Evolutionary conservation across 2,113 vertebrate genomes (phyloP).

Genomic region (Lates calcarifer): DNA sequence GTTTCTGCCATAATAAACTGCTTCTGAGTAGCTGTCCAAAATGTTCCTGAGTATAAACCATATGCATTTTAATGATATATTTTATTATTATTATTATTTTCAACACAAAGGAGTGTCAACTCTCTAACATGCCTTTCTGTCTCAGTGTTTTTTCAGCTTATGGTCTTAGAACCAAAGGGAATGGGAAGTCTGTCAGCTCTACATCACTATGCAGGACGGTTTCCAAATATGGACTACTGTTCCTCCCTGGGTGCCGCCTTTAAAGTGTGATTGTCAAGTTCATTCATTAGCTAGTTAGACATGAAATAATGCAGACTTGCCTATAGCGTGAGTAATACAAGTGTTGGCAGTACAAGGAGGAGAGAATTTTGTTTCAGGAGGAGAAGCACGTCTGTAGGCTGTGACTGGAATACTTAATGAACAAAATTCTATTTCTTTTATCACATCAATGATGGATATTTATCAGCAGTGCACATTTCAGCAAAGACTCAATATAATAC

Average conservation of each 20-base stretch:
- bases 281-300: constrained; percentile 22
- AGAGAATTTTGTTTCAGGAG: background rate
- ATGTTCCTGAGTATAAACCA: no score
- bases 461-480: background rate
- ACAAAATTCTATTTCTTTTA: background rate
- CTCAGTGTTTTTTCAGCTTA: background rate
- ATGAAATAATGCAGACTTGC: constrained; percentile 3
- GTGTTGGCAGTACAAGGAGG: constrained; percentile 6
- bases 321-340: background rate
- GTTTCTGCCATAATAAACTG: no score
- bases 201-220: constrained; percentile 3
- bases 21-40: no score
- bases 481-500: background rate
- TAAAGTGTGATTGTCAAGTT: constrained; percentile 23
- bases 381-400: background rate
- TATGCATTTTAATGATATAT: no score
- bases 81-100: no score
- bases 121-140: background rate
- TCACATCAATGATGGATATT: background rate
- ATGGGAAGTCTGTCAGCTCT: constrained; percentile 8
- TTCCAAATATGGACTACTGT: background rate
- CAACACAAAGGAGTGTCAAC: background rate
- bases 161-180: background rate
- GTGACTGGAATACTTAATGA: constrained; percentile 6
- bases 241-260: constrained; percentile 22